A percentile compares a stretch with the other conserved stretches of the same genome.
phyloP scores from a whole-genome alignment of 2,888 invertebrate species.

The Nemotelus nigrinus region DNA sequence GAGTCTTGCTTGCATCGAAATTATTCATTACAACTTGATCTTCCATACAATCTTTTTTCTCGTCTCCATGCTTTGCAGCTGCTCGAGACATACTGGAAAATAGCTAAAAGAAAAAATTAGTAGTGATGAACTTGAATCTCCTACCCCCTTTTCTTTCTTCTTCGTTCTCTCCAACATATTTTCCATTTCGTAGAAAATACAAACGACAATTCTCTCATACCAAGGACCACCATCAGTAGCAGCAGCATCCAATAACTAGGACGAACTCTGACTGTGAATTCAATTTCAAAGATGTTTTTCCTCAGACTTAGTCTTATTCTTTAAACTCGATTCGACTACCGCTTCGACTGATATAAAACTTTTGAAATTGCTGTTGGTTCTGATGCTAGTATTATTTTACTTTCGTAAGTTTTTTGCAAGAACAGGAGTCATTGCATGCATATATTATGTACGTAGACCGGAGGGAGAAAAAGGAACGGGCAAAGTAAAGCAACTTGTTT shows the following conservation, averaged over 20 bases:
- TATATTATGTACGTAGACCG: constrained; percentile 6
- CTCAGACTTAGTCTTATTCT: neutral
- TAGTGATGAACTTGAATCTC: constrained; percentile 22
- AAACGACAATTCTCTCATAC: neutral
- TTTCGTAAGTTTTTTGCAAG: neutral
- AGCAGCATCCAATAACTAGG: neutral
- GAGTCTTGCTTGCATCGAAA: too few species aligned
- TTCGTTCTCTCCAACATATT: neutral
- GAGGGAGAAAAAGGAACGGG: neutral
- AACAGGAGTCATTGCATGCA: constrained; percentile 27
- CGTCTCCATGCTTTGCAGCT: too few species aligned
- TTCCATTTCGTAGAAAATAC: neutral
- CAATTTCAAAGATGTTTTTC: constrained; percentile 28
- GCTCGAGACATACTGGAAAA: constrained; percentile 21
- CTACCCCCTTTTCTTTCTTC: neutral
- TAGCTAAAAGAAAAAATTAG: constrained; percentile 31
- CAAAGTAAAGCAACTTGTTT: constrained; percentile 21
- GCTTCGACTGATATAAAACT: too few species aligned
- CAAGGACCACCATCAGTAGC: too few species aligned
- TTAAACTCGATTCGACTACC: too few species aligned
- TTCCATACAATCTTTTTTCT: too few species aligned
- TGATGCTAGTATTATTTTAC: too few species aligned
- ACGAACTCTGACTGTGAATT: constrained; percentile 24
- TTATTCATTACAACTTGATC: too few species aligned
- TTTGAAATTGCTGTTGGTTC: too few species aligned